Evolutionary conservation across 2,113 vertebrate species (phyloP), one percentile per base, ranked within the genome.

Genomic region (Chloroceryle aenea): DNA sequence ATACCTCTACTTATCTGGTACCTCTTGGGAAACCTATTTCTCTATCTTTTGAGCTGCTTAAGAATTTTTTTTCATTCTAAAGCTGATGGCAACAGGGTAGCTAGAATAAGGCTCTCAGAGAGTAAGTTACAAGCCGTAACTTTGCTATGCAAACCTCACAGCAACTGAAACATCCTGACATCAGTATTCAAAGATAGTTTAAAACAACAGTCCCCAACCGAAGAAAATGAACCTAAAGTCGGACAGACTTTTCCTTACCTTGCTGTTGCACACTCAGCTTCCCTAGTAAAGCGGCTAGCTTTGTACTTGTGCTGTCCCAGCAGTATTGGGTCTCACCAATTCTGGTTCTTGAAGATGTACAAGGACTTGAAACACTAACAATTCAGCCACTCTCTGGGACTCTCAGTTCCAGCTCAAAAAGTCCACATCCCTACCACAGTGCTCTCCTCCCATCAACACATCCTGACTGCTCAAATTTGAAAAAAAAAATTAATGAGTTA

Each of bases 1-100:
- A 83, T 95, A 91, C 75, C 55, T 83, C 82, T 77, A 86, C 87
- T 76, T 89, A 80, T 91, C 18, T 63, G 52, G 52, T 47, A 91
- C 47, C 82, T 80, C 92, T 83, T 77, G 85, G 85, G 95, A 96
- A 95, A 80, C 61, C 32, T 91, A 73, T 47, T 92, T 73, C 45
- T 45, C 42, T 45, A 66, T 86, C 67, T 38, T 96, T 94, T 86
- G 25, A 80, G 59, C 32, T 72, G 23, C 32, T 9, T 29, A 87
- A 75, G 34, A 63, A 5, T 66, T 50, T 78, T 47, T 47, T 79
- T 87, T 56, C 30, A 67, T 36, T 72, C 53, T 64, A 53, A 85
- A 91, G 43, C 16, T 59, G 56, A 86, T n/a, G 21, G 80, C 77
- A 78, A 87, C 76, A 86, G 29, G 7, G 32, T 56, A 87, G 64